A percentile compares a stretch with the other conserved stretches of the same genome.
Evolutionary conservation across 2,113 vertebrate species (phyloP).

Genomic region (Macrotus californicus): DNA sequence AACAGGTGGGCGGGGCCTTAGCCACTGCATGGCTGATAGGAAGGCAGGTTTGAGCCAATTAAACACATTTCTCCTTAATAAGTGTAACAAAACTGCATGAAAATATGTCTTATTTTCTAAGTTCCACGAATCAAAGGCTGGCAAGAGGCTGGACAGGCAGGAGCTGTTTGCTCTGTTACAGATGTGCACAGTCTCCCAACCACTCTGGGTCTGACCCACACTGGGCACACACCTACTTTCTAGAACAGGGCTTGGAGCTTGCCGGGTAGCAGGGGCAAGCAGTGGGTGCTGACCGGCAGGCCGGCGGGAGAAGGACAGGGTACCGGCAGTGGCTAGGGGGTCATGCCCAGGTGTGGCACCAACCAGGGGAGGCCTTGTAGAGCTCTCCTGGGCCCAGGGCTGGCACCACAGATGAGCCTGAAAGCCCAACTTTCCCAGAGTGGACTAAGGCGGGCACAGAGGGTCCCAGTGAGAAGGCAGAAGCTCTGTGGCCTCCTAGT

Average conservation of each 20-base stretch:
- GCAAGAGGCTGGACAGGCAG: constrained; percentile 44
- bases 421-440: not conserved
- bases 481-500: rapidly evolving
- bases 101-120: constrained; percentile 67
- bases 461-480: not conserved
- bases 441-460: not conserved
- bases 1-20: constrained; percentile 19
- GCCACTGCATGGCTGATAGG: not conserved
- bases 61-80: constrained; percentile 66
- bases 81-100: constrained; percentile 46
- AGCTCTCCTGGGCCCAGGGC: not conserved
- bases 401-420: not conserved
- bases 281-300: no score
- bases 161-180: constrained; percentile 58
- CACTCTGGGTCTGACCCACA: not conserved
- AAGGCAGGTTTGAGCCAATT: constrained; percentile 60
- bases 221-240: not conserved
- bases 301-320: not conserved
- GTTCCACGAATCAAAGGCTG: constrained; percentile 70
- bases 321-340: not conserved
- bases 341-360: rapidly evolving
- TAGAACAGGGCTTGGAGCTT: not conserved
- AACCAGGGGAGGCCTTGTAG: not conserved
- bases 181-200: not conserved
- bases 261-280: not conserved